Evolutionary conservation across 2,888 invertebrate genomes (phyloP), one percentile per base, ranked within the genome.

Genomic region (Drosophila anomelani): DNA sequence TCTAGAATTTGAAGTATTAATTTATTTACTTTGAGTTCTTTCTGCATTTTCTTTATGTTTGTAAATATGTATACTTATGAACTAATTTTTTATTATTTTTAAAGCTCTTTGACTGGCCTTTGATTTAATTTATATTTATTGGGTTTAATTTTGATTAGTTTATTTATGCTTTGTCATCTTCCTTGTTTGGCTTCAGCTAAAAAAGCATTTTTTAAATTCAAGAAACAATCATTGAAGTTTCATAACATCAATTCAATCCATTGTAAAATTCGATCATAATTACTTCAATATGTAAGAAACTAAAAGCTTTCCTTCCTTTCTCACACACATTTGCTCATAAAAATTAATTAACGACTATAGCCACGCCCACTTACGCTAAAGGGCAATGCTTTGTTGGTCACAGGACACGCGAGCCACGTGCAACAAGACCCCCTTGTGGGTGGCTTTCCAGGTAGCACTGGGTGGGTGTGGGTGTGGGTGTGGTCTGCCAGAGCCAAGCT

Each of bases 401-500:
- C 9, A 17, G 39, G 39, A 39, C 39, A 39, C 39, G 39, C 39
- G n/a, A 39, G 9, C 39, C 39, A 39, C 39, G 39, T 17, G 39
- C 39, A 17, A 17, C 39, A 9, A 41, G 10, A 26, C 26, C 26
- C 26, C 26, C 26, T 5, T 26, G 41, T 41, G 17, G 41, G 39
- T 39, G 39, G 41, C 0, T 17, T 41, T 41, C 41, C 10, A 9
- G n/a, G 41, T 10, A 10, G 5, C 17, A 8, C 17, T 10, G 17
- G 3, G 12, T 41, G 13, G 4, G 12, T 26, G 51, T 23, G 13
- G 5, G 53, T 54, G 59, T 13, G 59, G 55, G 32, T 47, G 63
- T 41, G 63, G 63, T 49, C 7, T 20, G 63, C 34, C 64, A 34
- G 49, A 57, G 57, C 17, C 67, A 67, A 68, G 68, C 55, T 68